Evolutionary conservation across 30 jellyfish, hydroid and myxozoan genomes (phyloP).

Genomic region (Aurelia coerulea): DNA sequence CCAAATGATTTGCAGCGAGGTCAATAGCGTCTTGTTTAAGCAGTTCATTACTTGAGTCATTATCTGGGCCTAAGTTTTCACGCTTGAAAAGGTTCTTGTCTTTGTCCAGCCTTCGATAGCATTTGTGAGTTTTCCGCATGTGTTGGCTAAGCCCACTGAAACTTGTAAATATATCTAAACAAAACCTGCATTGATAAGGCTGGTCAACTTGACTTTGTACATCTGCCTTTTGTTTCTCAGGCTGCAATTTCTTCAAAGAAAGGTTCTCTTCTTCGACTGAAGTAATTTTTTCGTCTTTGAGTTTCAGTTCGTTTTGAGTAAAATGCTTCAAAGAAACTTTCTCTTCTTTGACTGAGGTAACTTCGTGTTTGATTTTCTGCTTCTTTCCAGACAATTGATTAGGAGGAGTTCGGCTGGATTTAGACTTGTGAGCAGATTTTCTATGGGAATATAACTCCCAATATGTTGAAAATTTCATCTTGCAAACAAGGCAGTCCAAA

Average conservation of each 20-base stretch:
- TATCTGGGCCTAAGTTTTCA: background rate
- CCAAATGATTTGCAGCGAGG: conserved; percentile 11
- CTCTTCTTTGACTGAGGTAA: no score
- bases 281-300: no score
- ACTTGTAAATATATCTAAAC: background rate
- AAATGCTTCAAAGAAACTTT: no score
- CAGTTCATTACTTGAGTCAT: background rate
- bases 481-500: background rate
- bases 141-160: conserved; percentile 5
- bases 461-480: background rate
- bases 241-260: no score
- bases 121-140: conserved; percentile 30
- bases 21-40: conserved; percentile 5
- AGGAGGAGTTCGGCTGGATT: background rate
- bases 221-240: no score
- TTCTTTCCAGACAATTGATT: no score
- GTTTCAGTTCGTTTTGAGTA: no score
- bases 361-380: no score
- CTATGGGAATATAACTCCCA: background rate
- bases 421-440: background rate
- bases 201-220: background rate
- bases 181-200: conserved; percentile 10
- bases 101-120: background rate
- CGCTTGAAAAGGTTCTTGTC: background rate
- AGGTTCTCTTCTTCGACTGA: no score